A percentile compares a stretch with the other conserved stretches of the same genome.
Evolutionary conservation across 1,140 invertebrate genomes (phyloP).

Genomic region (Chironomus striatipennis): DNA sequence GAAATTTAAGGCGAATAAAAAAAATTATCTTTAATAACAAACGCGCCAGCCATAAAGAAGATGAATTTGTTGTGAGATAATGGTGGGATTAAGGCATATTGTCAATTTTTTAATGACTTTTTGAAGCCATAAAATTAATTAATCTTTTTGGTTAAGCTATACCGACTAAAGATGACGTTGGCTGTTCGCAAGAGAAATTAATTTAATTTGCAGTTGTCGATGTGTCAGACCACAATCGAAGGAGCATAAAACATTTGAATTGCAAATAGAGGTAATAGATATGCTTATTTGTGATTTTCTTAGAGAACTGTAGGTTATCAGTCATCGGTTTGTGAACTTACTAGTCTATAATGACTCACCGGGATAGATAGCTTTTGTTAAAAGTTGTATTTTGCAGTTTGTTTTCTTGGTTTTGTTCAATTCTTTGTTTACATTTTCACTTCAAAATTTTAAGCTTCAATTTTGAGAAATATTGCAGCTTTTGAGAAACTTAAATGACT

Average conservation of each 20-base stretch:
- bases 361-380: too few relatives aligned
- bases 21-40: too few relatives aligned
- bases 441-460: too few relatives aligned
- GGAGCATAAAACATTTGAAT: too few relatives aligned
- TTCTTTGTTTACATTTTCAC: neutral
- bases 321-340: neutral
- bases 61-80: conserved; percentile 5
- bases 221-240: too few relatives aligned
- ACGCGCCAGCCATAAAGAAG: neutral
- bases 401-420: too few relatives aligned
- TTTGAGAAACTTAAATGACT: too few relatives aligned
- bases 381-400: neutral
- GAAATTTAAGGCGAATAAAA: neutral
- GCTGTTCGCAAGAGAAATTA: neutral
- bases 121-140: conserved; percentile 2
- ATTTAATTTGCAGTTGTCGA: too few relatives aligned
- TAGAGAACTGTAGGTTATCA: neutral
- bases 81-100: neutral
- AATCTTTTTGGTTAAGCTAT: neutral
- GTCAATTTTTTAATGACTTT: neutral
- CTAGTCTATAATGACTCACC: too few relatives aligned
- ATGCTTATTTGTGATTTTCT: too few relatives aligned
- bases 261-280: too few relatives aligned
- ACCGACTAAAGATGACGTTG: neutral
- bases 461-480: too few relatives aligned